Percentiles rank a stretch among this genome's conserved stretches.
phyloP scores from a whole-genome alignment of 2,113 vertebrate species.

The Ornithorhynchus anatinus region DNA sequence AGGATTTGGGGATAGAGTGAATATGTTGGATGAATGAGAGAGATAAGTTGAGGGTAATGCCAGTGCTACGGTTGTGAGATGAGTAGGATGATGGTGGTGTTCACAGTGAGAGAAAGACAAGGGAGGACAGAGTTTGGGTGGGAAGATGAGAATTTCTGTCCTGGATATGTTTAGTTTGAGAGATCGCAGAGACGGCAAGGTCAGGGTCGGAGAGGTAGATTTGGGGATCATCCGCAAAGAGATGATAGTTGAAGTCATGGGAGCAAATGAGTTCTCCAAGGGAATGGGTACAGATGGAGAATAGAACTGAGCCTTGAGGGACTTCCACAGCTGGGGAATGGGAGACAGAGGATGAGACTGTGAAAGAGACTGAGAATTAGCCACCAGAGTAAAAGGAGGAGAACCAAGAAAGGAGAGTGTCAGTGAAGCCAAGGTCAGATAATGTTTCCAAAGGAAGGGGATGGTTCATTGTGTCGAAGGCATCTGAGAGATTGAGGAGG shows the following conservation, averaged over 20 bases:
- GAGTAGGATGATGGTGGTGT: neutral
- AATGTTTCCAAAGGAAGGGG: no score
- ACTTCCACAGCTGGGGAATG: neutral
- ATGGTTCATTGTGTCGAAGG: no score
- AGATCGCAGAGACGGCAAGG: neutral
- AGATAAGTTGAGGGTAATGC: no score
- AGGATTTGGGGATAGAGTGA: no score
- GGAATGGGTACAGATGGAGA: neutral
- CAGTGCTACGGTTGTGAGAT: no score
- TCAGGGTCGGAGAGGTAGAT: neutral
- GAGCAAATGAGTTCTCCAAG: neutral
- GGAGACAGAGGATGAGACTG: neutral
- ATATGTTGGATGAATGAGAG: no score
- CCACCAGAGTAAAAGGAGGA: neutral
- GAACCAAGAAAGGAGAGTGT: neutral
- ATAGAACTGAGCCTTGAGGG: neutral
- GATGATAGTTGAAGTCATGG: neutral
- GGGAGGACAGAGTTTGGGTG: neutral
- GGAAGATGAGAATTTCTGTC: neutral
- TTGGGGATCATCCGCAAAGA: neutral
- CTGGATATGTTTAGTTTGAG: neutral
- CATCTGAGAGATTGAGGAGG: no score
- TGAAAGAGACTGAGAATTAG: neutral
- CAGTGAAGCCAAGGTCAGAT: neutral
- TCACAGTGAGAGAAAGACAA: no score